Conservation (phyloP, 2,113 vertebrate genomes). For the Lucifuga dentata region DNA sequence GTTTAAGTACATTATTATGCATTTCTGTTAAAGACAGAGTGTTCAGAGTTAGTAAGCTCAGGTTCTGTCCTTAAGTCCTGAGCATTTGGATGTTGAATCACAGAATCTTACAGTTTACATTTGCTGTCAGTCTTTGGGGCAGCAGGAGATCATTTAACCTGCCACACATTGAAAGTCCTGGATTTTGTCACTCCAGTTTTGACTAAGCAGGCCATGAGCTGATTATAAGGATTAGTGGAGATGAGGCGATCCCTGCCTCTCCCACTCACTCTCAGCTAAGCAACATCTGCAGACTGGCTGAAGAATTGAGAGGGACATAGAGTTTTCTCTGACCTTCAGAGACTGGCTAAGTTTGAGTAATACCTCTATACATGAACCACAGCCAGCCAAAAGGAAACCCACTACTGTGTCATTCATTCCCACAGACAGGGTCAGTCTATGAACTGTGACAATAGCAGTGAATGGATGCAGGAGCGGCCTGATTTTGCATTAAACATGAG, state of each 20-base stretch:
- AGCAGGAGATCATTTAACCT: slow-evolving; percentile 43
- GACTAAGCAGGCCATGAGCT: slow-evolving; percentile 70
- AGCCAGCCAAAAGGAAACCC: slow-evolving; percentile 17
- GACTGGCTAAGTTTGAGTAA: slow-evolving; percentile 15
- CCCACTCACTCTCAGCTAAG: slow-evolving; percentile 58
- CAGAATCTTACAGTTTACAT: slow-evolving; percentile 31
- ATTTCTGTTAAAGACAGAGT: too few relatives aligned
- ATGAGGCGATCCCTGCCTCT: slow-evolving; percentile 62
- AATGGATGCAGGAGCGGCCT: slow-evolving; percentile 44
- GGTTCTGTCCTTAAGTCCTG: slow-evolving; percentile 3
- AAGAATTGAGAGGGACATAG: slow-evolving; percentile 37
- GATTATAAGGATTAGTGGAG: slow-evolving; percentile 77
- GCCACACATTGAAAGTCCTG: slow-evolving; percentile 50
- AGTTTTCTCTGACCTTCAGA: slow-evolving; percentile 28
- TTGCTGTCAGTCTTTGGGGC: slow-evolving; percentile 48
- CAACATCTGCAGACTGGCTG: slow-evolving; percentile 59
- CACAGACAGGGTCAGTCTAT: slow-evolving; percentile 44
- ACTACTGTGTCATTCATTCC: slow-evolving; percentile 30
- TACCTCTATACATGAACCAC: slow-evolving; percentile 7
- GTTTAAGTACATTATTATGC: too few relatives aligned
- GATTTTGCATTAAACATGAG: slow-evolving; percentile 71
- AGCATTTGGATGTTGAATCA: slow-evolving; percentile 32
- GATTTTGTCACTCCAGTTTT: slow-evolving; percentile 75
- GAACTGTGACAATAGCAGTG: slow-evolving; percentile 55
- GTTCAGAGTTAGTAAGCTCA: neutral